Percentiles rank a stretch among this genome's conserved stretches.
Conservation (phyloP, 2,113 vertebrate species). For the Xiphorhynchus elegans region DNA sequence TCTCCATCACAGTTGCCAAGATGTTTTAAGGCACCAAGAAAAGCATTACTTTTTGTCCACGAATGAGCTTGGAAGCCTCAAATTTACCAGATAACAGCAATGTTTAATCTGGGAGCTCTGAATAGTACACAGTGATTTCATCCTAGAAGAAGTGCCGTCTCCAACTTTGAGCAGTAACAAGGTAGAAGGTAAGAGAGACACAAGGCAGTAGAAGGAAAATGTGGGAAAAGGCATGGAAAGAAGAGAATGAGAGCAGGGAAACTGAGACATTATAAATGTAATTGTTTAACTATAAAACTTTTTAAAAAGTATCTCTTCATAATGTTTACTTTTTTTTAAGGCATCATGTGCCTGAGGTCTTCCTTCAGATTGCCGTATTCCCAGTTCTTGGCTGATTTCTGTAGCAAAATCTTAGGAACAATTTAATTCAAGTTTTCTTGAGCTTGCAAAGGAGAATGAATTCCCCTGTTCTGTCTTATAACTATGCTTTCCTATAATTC, state of each 20-base stretch:
- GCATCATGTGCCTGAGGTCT: background rate
- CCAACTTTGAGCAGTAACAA: background rate
- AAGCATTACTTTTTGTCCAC: background rate
- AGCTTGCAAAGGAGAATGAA: background rate
- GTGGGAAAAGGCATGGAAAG: background rate
- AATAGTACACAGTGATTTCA: background rate
- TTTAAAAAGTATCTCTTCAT: background rate
- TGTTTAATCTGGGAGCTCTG: background rate
- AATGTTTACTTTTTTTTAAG: background rate
- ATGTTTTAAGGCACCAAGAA: background rate
- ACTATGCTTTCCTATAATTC: background rate
- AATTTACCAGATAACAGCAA: background rate
- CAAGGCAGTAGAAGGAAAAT: background rate
- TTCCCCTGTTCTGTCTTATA: background rate
- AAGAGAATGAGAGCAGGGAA: background rate
- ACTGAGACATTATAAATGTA: background rate
- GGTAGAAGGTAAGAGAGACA: background rate
- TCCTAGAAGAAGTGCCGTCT: background rate
- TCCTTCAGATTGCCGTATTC: background rate
- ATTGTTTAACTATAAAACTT: background rate
- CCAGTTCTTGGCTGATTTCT: background rate
- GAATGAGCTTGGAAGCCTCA: background rate
- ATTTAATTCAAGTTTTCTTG: background rate
- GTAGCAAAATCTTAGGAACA: background rate
- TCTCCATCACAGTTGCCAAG: background rate